Base-by-base conservation (phyloP, 2,888 invertebrate genomes). In the Linnaemya tessellans region DNA sequence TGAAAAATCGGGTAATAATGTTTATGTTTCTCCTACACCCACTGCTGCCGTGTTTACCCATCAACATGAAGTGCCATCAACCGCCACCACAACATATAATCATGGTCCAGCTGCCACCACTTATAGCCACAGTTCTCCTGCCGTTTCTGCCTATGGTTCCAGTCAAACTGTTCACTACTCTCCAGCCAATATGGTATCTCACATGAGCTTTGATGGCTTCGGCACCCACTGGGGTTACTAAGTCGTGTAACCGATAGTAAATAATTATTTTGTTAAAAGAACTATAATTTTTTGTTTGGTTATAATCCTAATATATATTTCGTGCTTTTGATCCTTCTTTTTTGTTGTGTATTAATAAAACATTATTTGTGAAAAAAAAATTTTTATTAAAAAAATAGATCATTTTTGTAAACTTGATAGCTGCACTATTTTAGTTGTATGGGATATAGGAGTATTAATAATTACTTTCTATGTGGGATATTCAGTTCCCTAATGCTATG, bases 161-260 rank as follows among this genome's bases (percentile, higher is more conserved):
- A 73, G 91, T 92, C 88, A 91, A 90, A 91, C 91, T 65, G 89
- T 94, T 87, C 88, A 92, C 89, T 89, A 93, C 90, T 87, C 93
- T 41, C 94, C 95, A 54, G 94, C 94, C 49, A 94, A 94, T 87
- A 94, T 94, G 80, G 95, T 95, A 54, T 94, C 95, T 82, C 95
- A 95, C 91, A 94, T 94, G 85, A 92, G 94, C 88, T 96, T 95
- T 93, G 94, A 93, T 87, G 95, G 95, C 84, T 93, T 94, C 80
- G 94, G 94, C 87, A 94, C 94, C 87, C 94, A 94, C 87, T 95
- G 95, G 92, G 94, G 93, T 88, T 95, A 94, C 94, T 95, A 94
- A 94, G 49, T 35, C 18, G 30, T 11, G n/a, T 49, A 15, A 9
- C 38, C 18, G 7, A 60, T 25, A 11, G 20, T 46, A n/a, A 38